Evolutionary conservation across 2,888 invertebrate species (phyloP).

Genomic region (Alitta virens): DNA sequence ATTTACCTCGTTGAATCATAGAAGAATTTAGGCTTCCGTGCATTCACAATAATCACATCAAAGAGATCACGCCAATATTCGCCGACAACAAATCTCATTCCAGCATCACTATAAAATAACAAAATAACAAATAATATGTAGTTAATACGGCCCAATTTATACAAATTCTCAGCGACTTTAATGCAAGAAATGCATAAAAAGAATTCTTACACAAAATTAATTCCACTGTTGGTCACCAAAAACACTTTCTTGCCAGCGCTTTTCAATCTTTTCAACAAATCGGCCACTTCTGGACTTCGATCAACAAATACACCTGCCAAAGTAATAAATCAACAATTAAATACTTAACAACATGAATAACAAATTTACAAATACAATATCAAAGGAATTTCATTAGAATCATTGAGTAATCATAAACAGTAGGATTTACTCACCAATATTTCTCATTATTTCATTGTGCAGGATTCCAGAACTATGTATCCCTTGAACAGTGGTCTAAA

Average conservation of each 20-base stretch:
- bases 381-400: background rate
- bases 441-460: slow-evolving; percentile 82
- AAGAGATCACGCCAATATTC: slow-evolving; percentile 85
- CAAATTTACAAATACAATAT: background rate
- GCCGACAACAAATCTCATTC: slow-evolving; percentile 87
- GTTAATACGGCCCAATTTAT: background rate
- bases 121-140: background rate
- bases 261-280: slow-evolving; percentile 74
- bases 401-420: background rate
- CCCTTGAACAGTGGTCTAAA: slow-evolving; percentile 76
- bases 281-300: slow-evolving; percentile 62
- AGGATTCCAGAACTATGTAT: slow-evolving; percentile 79
- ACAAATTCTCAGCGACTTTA: too few relatives aligned
- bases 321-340: background rate
- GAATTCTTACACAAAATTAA: slow-evolving; percentile 76
- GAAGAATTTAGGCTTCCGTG: slow-evolving; percentile 95
- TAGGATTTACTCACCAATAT: slow-evolving; percentile 60
- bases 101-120: slow-evolving; percentile 70
- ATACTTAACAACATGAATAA: background rate
- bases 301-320: slow-evolving; percentile 10
- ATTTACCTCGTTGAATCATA: slow-evolving; percentile 56
- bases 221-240: slow-evolving; percentile 94
- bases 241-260: slow-evolving; percentile 82
- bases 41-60: slow-evolving; percentile 86
- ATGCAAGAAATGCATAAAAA: too few relatives aligned